These are phyloP conservation scores for Pitangus sulphuratus DNA, from an alignment of 2,797 vertebrate genomes.

Conservation along the genomic window DNA sequence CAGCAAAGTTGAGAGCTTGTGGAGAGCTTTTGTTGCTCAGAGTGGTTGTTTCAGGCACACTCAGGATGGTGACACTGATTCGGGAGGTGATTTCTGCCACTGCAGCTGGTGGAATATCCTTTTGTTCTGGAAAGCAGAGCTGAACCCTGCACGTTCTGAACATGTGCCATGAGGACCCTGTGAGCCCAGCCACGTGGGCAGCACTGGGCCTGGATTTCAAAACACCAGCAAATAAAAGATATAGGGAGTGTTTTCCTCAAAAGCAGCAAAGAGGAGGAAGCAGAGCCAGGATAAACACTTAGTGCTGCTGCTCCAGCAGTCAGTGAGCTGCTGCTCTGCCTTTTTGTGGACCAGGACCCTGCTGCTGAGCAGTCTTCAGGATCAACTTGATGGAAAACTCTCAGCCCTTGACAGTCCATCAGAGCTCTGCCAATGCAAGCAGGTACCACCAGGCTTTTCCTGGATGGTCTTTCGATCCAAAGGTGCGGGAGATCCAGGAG, in stretches of 20 bases:
- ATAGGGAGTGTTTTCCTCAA: neutral
- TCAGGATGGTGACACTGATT: neutral
- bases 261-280: neutral
- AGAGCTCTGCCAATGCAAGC: neutral
- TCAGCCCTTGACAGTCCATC: neutral
- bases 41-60: neutral
- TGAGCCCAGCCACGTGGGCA: neutral
- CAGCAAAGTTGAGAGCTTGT: neutral
- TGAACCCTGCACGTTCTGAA: neutral
- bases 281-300: neutral
- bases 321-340: neutral
- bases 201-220: neutral
- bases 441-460: neutral
- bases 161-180: neutral
- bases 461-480: neutral
- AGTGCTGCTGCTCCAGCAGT: neutral
- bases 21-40: neutral
- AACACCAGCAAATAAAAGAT: neutral
- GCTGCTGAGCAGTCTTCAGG: neutral
- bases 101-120: neutral
- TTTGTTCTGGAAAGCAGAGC: neutral
- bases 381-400: neutral
- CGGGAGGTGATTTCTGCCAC: neutral
- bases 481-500: neutral
- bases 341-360: neutral